phyloP scores from a whole-genome alignment of 2,113 vertebrate genomes.

The Hippocampus barbouri region DNA sequence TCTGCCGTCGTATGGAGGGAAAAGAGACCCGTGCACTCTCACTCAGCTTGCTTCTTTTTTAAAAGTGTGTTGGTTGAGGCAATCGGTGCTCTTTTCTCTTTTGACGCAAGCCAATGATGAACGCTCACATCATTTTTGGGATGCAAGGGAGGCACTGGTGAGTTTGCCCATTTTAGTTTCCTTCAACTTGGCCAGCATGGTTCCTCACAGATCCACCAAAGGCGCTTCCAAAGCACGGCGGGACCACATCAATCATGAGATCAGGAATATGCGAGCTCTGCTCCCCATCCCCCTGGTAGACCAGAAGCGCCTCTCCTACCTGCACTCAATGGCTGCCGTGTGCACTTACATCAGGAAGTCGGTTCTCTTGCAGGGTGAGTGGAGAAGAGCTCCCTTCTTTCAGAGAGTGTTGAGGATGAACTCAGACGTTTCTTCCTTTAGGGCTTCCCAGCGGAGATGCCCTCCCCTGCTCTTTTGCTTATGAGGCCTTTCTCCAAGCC shows the following conservation, averaged over 20 bases:
- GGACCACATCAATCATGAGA: conserved; percentile 82
- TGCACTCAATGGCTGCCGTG: conserved; percentile 83
- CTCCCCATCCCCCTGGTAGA: conserved; percentile 72
- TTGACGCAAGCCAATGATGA: background rate
- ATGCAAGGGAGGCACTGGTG: conserved; percentile 5
- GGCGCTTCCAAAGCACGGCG: conserved; percentile 83
- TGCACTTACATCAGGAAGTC: conserved; percentile 76
- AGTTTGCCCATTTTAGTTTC: conserved; percentile 3
- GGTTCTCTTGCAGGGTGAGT: conserved; percentile 60
- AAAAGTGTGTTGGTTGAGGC: conserved; percentile 14
- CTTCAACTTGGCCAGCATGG: conserved; percentile 41
- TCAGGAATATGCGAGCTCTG: conserved; percentile 76
- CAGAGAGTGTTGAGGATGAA: conserved; percentile 7
- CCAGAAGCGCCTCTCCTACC: conserved; percentile 81
- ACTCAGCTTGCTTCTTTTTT: conserved; percentile 4
- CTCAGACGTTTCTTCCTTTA: conserved; percentile 15
- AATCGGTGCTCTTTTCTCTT: background rate
- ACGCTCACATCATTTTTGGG: conserved; percentile 8
- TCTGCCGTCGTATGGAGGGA: conserved; percentile 14
- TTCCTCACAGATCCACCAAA: conserved; percentile 80
- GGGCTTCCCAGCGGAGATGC: conserved; percentile 36
- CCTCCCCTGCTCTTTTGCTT: conserved; percentile 19
- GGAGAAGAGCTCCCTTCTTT: background rate
- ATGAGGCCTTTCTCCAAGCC: conserved; percentile 70
- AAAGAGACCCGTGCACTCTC: conserved; percentile 6